Evolutionary conservation across 2,888 invertebrate genomes (phyloP), one percentile per base, ranked within the genome.

Genomic region (Artemia sinica): DNA sequence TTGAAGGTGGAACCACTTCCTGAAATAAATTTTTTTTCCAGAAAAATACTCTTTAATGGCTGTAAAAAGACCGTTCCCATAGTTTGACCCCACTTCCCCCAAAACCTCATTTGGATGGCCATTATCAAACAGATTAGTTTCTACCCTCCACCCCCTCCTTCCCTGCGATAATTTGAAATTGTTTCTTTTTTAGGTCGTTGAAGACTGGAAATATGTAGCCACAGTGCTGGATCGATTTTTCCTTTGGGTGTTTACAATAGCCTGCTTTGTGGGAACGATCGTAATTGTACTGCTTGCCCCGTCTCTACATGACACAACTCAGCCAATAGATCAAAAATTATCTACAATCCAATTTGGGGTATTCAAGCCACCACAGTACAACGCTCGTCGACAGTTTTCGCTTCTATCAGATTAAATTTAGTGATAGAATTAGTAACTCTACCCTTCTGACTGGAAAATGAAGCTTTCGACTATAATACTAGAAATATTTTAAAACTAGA

Each of bases 141-240:
- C 28, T 28, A 28, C 28, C 28, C 28, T 4, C 2, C 28, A 4
- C 28, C 28, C 28, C 4, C 4, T 4, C 28, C 28, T 28, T 1
- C 4, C 2, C 1, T 28, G 4, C n/a, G n/a, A n/a, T n/a, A 28
- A 28, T 4, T 28, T 28, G 2, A 28, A 28, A 28, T 51, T 11
- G 14, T 50, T 18, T 13, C n/a, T 13, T n/a, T 41, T n/a, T 3
- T 80, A 91, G 91, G 90, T 92, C 76, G 90, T 89, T 79, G 93
- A 94, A 80, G 96, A 96, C 81, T 96, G 96, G 96, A 95, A 95
- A 79, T 96, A 93, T 81, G 93, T 96, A 71, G 85, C 85, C 72
- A 90, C 95, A 91, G 95, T 96, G 73, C 83, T 96, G 78, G 96
- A 96, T 81, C 85, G 96, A 75, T 84, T 96, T 76, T 96, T 96